Conservation (phyloP, 2,888 invertebrate genomes). For the Hypsopygia costalis region DNA sequence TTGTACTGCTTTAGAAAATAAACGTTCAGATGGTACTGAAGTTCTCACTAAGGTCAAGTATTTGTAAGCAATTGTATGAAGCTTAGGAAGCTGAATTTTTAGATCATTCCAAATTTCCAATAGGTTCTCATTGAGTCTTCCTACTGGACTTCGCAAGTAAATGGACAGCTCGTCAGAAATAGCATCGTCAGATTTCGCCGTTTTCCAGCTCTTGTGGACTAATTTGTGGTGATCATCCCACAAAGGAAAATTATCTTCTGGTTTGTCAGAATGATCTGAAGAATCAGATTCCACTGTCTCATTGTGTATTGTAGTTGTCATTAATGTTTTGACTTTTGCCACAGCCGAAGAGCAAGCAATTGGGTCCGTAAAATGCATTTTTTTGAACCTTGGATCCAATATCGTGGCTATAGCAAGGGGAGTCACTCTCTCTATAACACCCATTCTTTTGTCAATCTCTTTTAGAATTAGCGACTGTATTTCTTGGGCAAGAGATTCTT, state of each 20-base stretch:
- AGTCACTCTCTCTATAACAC: constrained; percentile 19
- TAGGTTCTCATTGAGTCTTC: constrained; percentile 15
- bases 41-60: constrained; percentile 20
- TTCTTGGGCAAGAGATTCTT: too few species aligned
- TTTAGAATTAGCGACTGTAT: too few species aligned
- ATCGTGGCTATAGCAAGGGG: constrained; percentile 27
- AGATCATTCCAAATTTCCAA: constrained; percentile 20
- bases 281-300: constrained; percentile 18
- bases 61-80: constrained; percentile 20
- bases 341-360: constrained; percentile 12
- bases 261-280: constrained; percentile 22
- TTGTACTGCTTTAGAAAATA: constrained; percentile 16
- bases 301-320: constrained; percentile 13
- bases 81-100: constrained; percentile 19
- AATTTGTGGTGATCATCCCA: constrained; percentile 23
- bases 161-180: constrained; percentile 4
- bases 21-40: constrained; percentile 20
- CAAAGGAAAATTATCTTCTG: constrained; percentile 15
- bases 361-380: constrained; percentile 15
- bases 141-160: constrained; percentile 5
- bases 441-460: constrained; percentile 3
- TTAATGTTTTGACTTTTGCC: constrained; percentile 17
- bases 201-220: constrained; percentile 20
- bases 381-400: constrained; percentile 29
- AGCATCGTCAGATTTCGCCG: constrained; percentile 15